phyloP scores from a whole-genome alignment of 1,140 invertebrate genomes.

The Platorchestia sp. region DNA sequence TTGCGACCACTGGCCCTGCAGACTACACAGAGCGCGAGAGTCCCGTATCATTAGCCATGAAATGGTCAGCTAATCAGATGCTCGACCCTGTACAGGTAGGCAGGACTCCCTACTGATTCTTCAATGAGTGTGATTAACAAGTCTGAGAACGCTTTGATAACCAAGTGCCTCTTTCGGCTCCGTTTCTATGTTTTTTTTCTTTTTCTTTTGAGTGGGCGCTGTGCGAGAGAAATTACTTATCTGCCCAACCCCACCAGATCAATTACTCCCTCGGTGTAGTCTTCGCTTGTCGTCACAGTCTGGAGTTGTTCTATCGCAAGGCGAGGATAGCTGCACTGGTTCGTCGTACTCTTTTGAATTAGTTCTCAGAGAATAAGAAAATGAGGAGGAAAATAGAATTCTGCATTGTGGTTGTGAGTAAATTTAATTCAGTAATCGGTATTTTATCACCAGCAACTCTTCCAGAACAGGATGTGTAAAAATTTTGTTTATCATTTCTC shows the following conservation, averaged over 20 bases:
- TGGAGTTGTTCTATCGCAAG: too few relatives aligned
- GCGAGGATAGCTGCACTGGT: too few relatives aligned
- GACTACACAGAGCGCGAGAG: not conserved
- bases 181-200: not conserved
- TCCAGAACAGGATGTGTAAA: too few relatives aligned
- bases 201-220: not conserved
- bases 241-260: not conserved
- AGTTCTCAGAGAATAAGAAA: too few relatives aligned
- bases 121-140: conserved; percentile 28
- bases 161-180: not conserved
- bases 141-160: not conserved
- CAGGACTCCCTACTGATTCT: not conserved
- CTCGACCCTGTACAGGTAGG: not conserved
- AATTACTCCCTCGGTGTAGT: not conserved
- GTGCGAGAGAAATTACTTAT: not conserved
- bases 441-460: too few relatives aligned
- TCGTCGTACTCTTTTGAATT: too few relatives aligned
- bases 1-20: not conserved
- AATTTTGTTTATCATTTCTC: too few relatives aligned
- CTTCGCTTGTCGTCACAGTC: not conserved
- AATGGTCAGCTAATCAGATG: conserved; percentile 25
- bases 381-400: too few relatives aligned
- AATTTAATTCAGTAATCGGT: not conserved
- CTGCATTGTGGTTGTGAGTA: not conserved
- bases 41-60: not conserved